Conservation (phyloP, 2,797 vertebrate genomes). For the Sandelia bainsii region DNA sequence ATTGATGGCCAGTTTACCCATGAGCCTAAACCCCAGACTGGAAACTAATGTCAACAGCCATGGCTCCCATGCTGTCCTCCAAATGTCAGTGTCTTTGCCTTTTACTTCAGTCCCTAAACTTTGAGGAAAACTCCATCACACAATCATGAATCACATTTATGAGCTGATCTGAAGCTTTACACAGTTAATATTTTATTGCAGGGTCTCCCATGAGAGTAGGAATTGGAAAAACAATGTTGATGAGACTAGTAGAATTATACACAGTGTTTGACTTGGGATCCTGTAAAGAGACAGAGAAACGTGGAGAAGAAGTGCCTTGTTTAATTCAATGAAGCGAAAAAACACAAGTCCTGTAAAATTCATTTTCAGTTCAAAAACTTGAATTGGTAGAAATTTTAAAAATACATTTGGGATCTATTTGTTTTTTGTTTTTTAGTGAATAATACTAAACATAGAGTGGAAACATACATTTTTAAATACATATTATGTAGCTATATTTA, state of each 20-base stretch:
- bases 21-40: neutral
- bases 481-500: neutral
- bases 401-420: too few species aligned
- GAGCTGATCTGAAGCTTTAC: conserved; percentile 46
- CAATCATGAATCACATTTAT: conserved; percentile 59
- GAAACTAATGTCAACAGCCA: neutral
- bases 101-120: conserved; percentile 43
- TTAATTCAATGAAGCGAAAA: neutral
- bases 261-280: conserved; percentile 1
- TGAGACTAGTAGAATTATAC: neutral
- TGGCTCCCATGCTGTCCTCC: neutral
- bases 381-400: too few species aligned
- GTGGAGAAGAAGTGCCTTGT: too few species aligned
- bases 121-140: conserved; percentile 49
- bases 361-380: too few species aligned
- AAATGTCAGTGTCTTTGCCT: conserved; percentile 1
- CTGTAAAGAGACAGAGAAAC: neutral
- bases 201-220: neutral
- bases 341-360: too few species aligned
- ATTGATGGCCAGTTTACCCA: neutral
- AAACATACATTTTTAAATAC: too few species aligned
- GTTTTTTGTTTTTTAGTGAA: too few species aligned
- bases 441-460: too few species aligned
- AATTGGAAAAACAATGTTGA: conserved; percentile 5
- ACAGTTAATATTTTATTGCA: conserved; percentile 32